phyloP scores from a whole-genome alignment of 2,113 vertebrate genomes.

The Cavia aperea region DNA sequence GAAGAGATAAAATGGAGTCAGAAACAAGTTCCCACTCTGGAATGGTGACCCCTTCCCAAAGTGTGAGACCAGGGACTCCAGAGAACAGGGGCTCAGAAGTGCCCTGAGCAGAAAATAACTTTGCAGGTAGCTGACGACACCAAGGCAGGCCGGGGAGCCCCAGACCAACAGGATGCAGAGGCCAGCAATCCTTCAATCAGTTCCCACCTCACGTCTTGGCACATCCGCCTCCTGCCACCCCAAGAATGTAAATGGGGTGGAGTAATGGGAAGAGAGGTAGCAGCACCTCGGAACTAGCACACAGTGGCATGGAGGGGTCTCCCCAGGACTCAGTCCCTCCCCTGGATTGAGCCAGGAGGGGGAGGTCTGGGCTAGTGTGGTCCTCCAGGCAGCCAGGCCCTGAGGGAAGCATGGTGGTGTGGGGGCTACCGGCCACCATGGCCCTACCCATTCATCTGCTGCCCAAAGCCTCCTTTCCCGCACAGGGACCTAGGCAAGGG shows the following conservation, averaged over 20 bases:
- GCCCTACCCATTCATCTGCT: not conserved
- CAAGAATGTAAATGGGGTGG: not conserved
- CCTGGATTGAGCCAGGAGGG: not conserved
- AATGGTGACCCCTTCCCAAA: not conserved
- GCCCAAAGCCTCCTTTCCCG: not conserved
- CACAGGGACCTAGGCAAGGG: accelerated
- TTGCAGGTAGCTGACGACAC: not conserved
- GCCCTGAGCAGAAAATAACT: accelerated
- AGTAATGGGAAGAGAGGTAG: not conserved
- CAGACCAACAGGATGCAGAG: not conserved
- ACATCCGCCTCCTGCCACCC: too few species aligned
- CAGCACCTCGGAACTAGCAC: not conserved
- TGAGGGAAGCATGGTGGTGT: too few species aligned
- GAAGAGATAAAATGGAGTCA: not conserved
- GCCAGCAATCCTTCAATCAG: too few species aligned
- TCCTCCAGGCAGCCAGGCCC: accelerated
- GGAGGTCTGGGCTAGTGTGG: not conserved
- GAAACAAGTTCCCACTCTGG: not conserved
- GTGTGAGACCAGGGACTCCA: too few species aligned
- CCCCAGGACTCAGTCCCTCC: not conserved
- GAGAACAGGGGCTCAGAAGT: not conserved
- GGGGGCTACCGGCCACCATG: not conserved
- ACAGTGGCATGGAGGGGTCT: too few species aligned
- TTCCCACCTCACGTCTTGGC: not conserved
- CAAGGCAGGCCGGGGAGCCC: not conserved